phyloP scores from a whole-genome alignment of 2,797 vertebrate genomes.

The Hybognathus amarus region DNA sequence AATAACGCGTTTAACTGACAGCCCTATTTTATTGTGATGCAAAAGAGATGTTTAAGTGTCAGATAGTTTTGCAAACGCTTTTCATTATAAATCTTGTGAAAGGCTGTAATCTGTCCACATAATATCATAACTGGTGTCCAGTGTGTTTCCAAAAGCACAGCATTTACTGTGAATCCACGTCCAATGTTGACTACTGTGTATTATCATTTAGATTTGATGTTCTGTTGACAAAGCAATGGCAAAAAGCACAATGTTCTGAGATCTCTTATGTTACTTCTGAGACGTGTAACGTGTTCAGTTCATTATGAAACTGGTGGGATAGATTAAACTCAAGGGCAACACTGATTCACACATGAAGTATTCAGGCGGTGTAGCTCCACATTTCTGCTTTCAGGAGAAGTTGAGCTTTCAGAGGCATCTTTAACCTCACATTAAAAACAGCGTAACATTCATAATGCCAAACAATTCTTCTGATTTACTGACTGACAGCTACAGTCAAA shows the following conservation, averaged over 20 bases:
- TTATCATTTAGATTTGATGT: neutral
- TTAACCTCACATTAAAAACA: neutral
- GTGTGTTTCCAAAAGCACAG: no score
- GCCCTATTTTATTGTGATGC: no score
- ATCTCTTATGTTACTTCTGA: neutral
- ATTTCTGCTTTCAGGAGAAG: no score
- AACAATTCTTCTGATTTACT: neutral
- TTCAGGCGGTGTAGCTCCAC: neutral
- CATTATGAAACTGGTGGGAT: neutral
- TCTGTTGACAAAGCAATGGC: no score
- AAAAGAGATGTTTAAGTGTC: no score
- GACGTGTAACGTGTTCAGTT: neutral
- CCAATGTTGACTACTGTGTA: no score
- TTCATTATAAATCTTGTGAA: no score
- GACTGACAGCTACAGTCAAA: neutral
- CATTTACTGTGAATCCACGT: no score
- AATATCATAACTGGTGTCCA: no score
- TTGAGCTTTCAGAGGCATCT: neutral
- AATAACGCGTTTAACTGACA: no score
- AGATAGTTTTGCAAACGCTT: no score
- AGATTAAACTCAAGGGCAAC: neutral
- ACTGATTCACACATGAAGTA: neutral
- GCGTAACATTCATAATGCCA: neutral
- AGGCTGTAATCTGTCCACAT: no score
- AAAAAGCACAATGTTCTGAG: neutral